Evolutionary conservation across 2,113 vertebrate species (phyloP).

Genomic region (Apteryx mantelli): DNA sequence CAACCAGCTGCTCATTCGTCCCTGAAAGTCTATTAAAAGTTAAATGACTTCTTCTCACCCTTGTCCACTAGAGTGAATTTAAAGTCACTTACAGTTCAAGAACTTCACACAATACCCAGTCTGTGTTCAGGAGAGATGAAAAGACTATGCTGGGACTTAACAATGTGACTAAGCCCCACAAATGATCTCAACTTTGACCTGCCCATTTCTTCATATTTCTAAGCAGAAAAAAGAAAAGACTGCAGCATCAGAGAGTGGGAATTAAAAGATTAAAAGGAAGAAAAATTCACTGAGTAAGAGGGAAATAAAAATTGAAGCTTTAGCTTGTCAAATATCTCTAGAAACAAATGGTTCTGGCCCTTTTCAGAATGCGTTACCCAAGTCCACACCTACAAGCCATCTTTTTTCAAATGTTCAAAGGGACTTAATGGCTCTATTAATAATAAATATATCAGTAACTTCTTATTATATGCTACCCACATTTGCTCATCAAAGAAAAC

Average conservation of each 20-base stretch:
- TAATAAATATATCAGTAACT: not conserved
- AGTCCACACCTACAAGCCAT: not conserved
- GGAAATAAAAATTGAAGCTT: constrained; percentile 22
- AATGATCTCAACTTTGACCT: constrained; percentile 67
- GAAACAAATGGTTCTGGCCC: not conserved
- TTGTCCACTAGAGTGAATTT: constrained; percentile 60
- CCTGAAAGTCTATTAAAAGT: constrained; percentile 64
- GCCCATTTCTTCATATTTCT: constrained; percentile 60
- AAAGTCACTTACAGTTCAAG: constrained; percentile 69
- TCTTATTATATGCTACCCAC: not conserved
- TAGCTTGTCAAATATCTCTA: not conserved
- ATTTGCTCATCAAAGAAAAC: not conserved
- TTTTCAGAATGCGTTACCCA: not conserved
- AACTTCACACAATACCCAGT: constrained; percentile 56
- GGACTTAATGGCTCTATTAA: not conserved
- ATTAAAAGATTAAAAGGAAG: constrained; percentile 36
- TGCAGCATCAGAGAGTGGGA: not conserved
- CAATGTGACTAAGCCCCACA: constrained; percentile 43
- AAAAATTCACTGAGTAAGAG: constrained; percentile 27
- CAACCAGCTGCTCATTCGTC: constrained; percentile 37
- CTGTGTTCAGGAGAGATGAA: constrained; percentile 61
- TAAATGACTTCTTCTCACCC: constrained; percentile 61
- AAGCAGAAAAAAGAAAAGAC: constrained; percentile 36
- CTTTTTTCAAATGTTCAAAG: not conserved
- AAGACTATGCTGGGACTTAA: constrained; percentile 38